Base-by-base conservation (phyloP, 1,140 invertebrate species). In the Leguminivora glycinivorella region DNA sequence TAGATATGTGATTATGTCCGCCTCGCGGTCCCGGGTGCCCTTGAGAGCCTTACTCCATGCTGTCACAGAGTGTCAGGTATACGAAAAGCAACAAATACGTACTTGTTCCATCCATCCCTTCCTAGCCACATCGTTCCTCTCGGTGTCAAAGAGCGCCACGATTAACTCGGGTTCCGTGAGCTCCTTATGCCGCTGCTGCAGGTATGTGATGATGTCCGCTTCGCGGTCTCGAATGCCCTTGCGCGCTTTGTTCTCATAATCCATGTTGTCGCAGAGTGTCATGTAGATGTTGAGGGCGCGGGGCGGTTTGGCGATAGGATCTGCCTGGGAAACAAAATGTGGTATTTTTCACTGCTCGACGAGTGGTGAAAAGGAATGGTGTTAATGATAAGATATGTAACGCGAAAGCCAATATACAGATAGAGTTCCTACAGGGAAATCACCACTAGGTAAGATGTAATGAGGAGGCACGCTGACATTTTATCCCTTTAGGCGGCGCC, bases 281-380 rank as follows among this genome's bases (percentile, higher is more conserved):
- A 85, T 82, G 75, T 91, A 92, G 31, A 92, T 94, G 94, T 92
- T 92, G 93, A 88, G 92, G 92, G 85, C 94, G 10, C 88, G 81
- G 0, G 85, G 84, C 10, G 38, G 75, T 24, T 80, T 83, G 0
- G 83, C 80, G 19, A 76, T 78, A 0, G 90, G 85, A 58, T 92
- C 88, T 0, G 88, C 87, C 90, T 92, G 43, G 72, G 69, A 70
- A 58, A 56, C 26, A 70, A 19, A 9, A 56, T 26, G 34, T 56
- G 26, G 4, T 22, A 34, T n/a, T 52, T 9, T 19, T 19, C 9
- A 34, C 31, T 34, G 9, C 31, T 34, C 9, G 31, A 34, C 31
- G 34, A 38, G 34, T 14, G 34, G 12, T 38, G 34, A 38, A 38
- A 38, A 38, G 14, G 34, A 34, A 34, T 10, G 6, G 31, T n/a